These are phyloP conservation scores for Apteryx owenii DNA, from an alignment of 2,113 vertebrate species.

Conservation along the genomic window DNA sequence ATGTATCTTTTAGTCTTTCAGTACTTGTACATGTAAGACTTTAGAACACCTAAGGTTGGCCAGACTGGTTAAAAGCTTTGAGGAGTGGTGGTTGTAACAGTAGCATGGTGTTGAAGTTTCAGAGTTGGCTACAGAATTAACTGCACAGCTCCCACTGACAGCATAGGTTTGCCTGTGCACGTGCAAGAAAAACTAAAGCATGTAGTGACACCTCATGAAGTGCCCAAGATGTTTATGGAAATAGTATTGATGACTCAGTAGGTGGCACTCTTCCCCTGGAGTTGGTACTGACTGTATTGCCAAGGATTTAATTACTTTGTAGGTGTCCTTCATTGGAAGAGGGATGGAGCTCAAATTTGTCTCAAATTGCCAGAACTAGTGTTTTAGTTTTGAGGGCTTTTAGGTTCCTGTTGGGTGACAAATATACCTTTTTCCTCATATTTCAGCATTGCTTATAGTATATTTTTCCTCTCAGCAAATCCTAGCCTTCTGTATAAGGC, in stretches of 20 bases:
- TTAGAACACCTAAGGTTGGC: rapidly evolving
- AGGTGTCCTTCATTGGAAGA: neutral
- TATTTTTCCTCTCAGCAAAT: neutral
- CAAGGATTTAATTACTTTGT: too few relatives aligned
- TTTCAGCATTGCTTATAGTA: neutral
- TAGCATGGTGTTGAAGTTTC: rapidly evolving
- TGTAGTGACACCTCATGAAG: neutral
- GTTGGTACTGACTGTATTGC: neutral
- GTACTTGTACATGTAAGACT: neutral
- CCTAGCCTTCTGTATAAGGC: neutral
- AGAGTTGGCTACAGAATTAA: rapidly evolving
- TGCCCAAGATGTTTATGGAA: neutral
- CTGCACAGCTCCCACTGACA: rapidly evolving
- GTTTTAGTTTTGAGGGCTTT: neutral
- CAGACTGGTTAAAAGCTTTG: neutral
- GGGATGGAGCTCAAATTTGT: neutral
- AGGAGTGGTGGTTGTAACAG: neutral
- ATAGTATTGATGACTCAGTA: constrained; percentile 5
- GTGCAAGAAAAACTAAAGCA: rapidly evolving
- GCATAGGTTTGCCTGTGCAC: neutral
- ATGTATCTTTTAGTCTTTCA: rapidly evolving
- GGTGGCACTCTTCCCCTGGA: constrained; percentile 58
- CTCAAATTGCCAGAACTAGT: neutral
- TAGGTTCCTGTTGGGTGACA: neutral
- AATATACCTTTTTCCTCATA: neutral